Base-by-base conservation (phyloP, 2,888 invertebrate genomes). In the Eulithis prunata region DNA sequence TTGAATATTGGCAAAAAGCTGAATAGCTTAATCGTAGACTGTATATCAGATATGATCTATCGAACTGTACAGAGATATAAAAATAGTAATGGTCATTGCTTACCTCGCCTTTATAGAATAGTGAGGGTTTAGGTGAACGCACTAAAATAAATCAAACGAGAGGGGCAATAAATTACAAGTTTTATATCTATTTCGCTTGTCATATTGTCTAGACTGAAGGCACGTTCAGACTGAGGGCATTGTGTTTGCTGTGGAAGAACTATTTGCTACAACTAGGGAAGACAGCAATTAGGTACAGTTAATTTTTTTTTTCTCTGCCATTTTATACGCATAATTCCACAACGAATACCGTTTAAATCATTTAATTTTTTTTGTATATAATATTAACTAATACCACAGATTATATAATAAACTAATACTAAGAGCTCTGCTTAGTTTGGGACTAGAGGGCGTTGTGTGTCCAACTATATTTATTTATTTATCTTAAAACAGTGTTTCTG, bases 1-100 rank as follows among this genome's bases (percentile, higher is more conserved):
- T 59, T 52, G 49, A 60, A 59, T 66, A 63, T 56, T 57, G 57
- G 28, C 32, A 43, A 60, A 64, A 65, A 52, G 13, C 59, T 59
- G 38, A n/a, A 56, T 47, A 58, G 43, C 38, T 56, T 13, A 14
- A 38, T 13, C 13, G 38, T 8, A 32, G 12, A 14, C 6, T 46
- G 28, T 14, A 28, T 51, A 7, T 21, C 13, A 8, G 21, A 54
- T 11, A 13, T 8, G 8, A 6, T 46, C 13, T 46, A 47, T 14
- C 47, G 3, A 47, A 47, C 47, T 47, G 14, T 32, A 32, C 32
- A 41, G 41, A 10, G 10, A 41, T 41, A 41, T 41, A 41, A 41
- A 41, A 41, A 41, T 41, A 32, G 32, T 32, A 32, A 32, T 41
- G 8, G 13, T 13, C 47, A 47, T n/a, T 46, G n/a, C 45, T 46